Conservation (phyloP, 2,797 vertebrate species). For the Gallinago nigripennis region DNA sequence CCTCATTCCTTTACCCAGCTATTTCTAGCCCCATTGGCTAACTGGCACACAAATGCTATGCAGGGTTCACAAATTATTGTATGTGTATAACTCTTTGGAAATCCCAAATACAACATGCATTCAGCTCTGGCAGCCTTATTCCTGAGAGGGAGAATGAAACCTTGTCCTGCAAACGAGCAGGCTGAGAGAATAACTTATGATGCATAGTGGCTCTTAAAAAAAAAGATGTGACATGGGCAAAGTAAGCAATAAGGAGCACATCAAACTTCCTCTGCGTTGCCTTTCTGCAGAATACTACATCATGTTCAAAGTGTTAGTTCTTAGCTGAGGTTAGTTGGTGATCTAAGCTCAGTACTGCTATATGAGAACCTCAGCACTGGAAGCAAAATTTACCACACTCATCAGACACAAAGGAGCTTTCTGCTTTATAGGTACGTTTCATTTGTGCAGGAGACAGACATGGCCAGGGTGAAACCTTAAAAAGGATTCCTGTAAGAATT, state of each 20-base stretch:
- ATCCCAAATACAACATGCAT: not conserved
- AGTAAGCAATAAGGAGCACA: not conserved
- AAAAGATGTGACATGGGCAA: not conserved
- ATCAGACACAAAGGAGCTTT: not conserved
- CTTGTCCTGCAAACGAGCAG: not conserved
- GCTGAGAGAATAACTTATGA: not conserved
- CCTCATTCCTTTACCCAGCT: not conserved
- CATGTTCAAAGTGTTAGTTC: not conserved
- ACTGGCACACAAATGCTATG: not conserved
- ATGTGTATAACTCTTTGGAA: not conserved
- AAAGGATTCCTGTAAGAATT: not conserved
- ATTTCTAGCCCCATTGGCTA: not conserved
- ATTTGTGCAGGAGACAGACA: not conserved
- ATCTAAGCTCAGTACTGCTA: not conserved
- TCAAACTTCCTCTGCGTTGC: not conserved
- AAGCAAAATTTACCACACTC: not conserved
- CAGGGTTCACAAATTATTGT: not conserved
- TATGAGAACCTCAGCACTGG: not conserved
- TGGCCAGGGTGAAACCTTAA: not conserved
- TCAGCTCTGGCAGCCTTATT: not conserved
- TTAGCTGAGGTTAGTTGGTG: not conserved
- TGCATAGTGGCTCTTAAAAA: not conserved
- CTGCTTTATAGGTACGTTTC: not conserved
- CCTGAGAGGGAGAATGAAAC: not conserved
- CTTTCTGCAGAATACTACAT: not conserved